These are phyloP conservation scores for Phylloscopus trochiloides DNA, from an alignment of 2,113 vertebrate genomes.

Conservation along the genomic window DNA sequence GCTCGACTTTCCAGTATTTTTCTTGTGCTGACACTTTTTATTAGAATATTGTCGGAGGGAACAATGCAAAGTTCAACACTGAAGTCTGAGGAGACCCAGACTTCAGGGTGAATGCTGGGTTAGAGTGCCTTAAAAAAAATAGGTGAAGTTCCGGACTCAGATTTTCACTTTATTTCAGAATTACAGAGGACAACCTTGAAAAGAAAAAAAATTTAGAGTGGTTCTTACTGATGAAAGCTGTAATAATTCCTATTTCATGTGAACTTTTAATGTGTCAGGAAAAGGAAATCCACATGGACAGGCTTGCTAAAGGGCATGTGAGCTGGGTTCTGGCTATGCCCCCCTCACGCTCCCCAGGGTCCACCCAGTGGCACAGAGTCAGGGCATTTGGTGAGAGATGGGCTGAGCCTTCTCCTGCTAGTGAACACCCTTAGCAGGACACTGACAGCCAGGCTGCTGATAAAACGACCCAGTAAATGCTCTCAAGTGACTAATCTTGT, in stretches of 20 bases:
- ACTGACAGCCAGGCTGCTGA: not conserved
- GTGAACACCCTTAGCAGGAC: not conserved
- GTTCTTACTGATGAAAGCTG: not conserved
- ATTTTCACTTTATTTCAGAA: not conserved
- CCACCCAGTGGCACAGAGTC: not conserved
- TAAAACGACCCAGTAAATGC: not conserved
- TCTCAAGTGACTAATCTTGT: not conserved
- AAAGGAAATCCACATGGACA: not conserved
- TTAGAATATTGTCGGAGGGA: not conserved
- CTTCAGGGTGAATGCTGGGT: not conserved
- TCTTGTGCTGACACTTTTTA: not conserved
- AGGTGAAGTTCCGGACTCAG: not conserved
- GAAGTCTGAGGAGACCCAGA: not conserved
- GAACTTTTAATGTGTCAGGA: not conserved
- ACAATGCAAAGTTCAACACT: not conserved
- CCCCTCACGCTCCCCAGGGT: accelerated
- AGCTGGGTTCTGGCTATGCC: accelerated
- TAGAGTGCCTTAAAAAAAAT: not conserved
- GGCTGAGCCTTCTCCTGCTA: not conserved
- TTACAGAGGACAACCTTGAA: not conserved
- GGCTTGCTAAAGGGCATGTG: not conserved
- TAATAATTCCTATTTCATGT: not conserved
- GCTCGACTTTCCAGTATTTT: not conserved
- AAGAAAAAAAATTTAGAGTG: not conserved
- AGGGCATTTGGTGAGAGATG: not conserved